A percentile compares a stretch with the other conserved stretches of the same genome.
phyloP scores from a whole-genome alignment of 1,140 invertebrate species.

The Argopecten irradians region DNA sequence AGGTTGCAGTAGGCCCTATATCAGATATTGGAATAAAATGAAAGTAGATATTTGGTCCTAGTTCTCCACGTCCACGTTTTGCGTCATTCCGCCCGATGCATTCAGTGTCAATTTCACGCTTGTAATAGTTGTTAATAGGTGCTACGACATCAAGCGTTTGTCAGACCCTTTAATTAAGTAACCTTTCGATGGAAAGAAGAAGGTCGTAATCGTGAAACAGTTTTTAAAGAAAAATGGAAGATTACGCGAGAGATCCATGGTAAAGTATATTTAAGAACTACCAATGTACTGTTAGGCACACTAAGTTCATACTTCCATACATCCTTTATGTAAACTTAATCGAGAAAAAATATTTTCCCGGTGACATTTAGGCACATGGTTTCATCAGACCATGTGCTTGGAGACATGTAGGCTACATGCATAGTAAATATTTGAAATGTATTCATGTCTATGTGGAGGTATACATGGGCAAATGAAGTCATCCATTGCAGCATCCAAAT shows the following conservation, averaged over 20 bases:
- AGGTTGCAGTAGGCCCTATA: not conserved
- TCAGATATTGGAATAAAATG: not conserved
- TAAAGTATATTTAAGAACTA: conserved; percentile 47
- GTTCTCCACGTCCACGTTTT: not conserved
- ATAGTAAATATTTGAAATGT: not conserved
- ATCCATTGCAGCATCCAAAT: too few relatives aligned
- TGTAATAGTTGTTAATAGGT: not conserved
- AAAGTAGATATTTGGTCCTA: not conserved
- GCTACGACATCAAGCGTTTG: not conserved
- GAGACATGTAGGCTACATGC: not conserved
- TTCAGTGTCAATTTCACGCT: not conserved
- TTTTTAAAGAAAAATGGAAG: conserved; percentile 85
- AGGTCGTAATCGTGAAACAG: not conserved
- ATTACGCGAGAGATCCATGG: conserved; percentile 93
- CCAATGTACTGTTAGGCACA: not conserved
- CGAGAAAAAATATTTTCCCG: not conserved
- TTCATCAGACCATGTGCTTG: conserved; percentile 6
- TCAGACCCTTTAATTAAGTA: not conserved
- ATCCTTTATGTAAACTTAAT: not conserved
- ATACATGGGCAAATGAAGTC: too few relatives aligned
- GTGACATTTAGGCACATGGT: not conserved
- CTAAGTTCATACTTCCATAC: not conserved
- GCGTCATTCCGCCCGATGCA: not conserved
- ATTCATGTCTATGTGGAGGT: too few relatives aligned
- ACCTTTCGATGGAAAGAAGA: conserved; percentile 21